A percentile compares a stretch with the other conserved stretches of the same genome.
These are phyloP conservation scores for Tinea trinotella DNA, from an alignment of 2,888 invertebrate genomes.

Conservation along the genomic window DNA sequence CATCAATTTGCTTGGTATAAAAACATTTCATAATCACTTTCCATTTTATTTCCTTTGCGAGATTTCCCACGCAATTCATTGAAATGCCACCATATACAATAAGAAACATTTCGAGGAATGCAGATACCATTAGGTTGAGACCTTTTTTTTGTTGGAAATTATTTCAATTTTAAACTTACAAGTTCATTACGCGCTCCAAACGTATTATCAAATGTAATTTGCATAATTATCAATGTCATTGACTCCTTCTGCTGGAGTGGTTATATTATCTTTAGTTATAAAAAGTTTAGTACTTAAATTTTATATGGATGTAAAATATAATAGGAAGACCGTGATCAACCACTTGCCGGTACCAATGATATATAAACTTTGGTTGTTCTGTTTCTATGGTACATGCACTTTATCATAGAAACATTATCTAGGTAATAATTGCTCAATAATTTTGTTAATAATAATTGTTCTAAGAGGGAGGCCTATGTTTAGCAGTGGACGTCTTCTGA, in stretches of 20 bases:
- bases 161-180: neutral
- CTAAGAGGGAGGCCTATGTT: too few species aligned
- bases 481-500: too few species aligned
- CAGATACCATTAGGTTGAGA: neutral
- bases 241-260: conserved; percentile 1
- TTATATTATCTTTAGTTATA: neutral
- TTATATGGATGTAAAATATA: too few species aligned
- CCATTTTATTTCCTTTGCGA: neutral
- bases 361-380: too few species aligned
- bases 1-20: too few species aligned
- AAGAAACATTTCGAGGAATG: neutral
- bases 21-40: too few species aligned
- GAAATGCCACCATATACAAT: neutral
- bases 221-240: conserved; percentile 6
- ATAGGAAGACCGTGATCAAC: too few species aligned
- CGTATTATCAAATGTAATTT: conserved; percentile 11
- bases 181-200: neutral
- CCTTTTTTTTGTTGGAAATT: neutral
- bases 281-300: neutral
- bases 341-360: too few species aligned
- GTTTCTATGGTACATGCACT: too few species aligned
- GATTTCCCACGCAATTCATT: conserved; percentile 4
- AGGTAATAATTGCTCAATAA: too few species aligned
- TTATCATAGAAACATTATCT: too few species aligned
- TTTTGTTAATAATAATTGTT: too few species aligned